Percentiles rank a stretch among this genome's conserved stretches.
Evolutionary conservation across 2,797 vertebrate species (phyloP).

Genomic region (Lerista edwardsae): DNA sequence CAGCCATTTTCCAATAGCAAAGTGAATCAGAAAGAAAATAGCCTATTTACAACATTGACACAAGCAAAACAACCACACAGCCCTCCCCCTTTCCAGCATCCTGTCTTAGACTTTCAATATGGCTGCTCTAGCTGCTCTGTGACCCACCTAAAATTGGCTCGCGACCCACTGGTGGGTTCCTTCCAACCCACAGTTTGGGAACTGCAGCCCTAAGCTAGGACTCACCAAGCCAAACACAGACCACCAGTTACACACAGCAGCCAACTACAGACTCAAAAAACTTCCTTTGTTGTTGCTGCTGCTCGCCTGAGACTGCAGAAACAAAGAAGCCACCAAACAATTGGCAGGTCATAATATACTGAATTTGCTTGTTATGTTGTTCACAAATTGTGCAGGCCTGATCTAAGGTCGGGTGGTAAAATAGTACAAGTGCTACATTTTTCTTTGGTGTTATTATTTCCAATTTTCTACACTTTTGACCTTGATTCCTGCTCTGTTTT

Average conservation of each 20-base stretch:
- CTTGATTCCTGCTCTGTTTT: not conserved
- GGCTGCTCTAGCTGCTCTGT: too few relatives aligned
- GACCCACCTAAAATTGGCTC: too few relatives aligned
- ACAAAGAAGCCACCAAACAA: not conserved
- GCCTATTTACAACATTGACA: too few relatives aligned
- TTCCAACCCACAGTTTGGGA: too few relatives aligned
- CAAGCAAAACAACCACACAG: too few relatives aligned
- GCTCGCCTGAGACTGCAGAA: not conserved
- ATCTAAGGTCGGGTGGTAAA: not conserved
- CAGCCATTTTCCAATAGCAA: too few relatives aligned
- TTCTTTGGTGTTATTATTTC: not conserved
- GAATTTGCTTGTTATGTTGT: not conserved
- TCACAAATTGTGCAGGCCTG: not conserved
- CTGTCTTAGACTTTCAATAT: too few relatives aligned
- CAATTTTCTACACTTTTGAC: not conserved
- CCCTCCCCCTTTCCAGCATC: too few relatives aligned
- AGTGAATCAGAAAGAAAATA: too few relatives aligned
- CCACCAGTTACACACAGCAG: not conserved
- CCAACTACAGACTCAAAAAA: not conserved
- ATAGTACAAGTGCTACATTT: not conserved
- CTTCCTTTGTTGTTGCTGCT: not conserved
- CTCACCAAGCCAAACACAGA: not conserved
- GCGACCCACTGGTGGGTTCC: too few relatives aligned
- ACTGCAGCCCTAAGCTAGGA: too few relatives aligned
- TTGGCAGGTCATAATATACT: not conserved